These are phyloP conservation scores for Myotis yumanensis DNA, from an alignment of 2,113 vertebrate species.

Conservation along the genomic window DNA sequence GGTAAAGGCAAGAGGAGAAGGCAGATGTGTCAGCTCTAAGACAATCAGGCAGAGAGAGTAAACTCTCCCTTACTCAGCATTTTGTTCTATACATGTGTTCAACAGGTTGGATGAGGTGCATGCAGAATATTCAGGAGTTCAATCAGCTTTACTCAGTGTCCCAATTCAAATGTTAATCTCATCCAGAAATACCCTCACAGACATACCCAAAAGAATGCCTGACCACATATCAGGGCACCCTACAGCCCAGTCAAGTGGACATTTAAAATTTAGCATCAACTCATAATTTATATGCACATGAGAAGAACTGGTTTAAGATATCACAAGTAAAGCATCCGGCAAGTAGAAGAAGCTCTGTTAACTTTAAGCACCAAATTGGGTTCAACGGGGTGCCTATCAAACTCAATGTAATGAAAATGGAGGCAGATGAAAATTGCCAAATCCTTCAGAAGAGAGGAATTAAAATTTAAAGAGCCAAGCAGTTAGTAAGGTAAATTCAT, in stretches of 20 bases:
- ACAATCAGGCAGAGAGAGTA: background rate
- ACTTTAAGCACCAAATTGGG: background rate
- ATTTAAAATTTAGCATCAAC: background rate
- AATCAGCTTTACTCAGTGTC: background rate
- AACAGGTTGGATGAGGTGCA: background rate
- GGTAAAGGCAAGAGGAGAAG: background rate
- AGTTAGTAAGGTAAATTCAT: background rate
- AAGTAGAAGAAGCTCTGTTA: background rate
- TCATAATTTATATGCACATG: background rate
- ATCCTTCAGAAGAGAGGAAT: background rate
- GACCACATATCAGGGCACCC: background rate
- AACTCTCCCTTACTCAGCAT: background rate
- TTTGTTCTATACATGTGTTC: background rate
- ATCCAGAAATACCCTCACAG: background rate
- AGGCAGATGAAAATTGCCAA: background rate
- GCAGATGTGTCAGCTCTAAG: background rate
- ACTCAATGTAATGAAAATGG: background rate
- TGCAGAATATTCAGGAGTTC: background rate
- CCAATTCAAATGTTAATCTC: background rate
- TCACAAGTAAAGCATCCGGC: background rate
- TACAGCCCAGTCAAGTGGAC: background rate
- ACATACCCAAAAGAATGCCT: background rate
- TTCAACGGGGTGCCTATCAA: background rate
- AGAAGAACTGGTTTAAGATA: background rate
- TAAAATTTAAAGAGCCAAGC: background rate